Conservation (phyloP, 1,140 invertebrate genomes). For the Probaryconus sp. region DNA sequence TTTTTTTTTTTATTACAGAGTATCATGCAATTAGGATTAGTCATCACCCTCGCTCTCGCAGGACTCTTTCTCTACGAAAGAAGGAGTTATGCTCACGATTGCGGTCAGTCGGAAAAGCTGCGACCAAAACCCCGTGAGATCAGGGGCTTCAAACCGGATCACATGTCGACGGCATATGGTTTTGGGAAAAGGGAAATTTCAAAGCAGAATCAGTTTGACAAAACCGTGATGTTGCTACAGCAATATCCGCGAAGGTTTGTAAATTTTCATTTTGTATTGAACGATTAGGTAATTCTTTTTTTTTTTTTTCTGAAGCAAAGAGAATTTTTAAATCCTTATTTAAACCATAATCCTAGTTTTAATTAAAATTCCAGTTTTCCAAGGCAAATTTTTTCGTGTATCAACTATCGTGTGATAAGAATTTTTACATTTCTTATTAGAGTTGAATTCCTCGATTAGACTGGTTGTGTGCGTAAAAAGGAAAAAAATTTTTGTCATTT, state of each 20-base stretch:
- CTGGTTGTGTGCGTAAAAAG: no score
- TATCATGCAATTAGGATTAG: conserved; percentile 62
- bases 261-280: neutral
- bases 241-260: conserved; percentile 52
- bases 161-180: conserved; percentile 61
- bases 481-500: no score
- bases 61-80: conserved; percentile 55
- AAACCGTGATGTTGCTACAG: conserved; percentile 45
- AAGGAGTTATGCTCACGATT: conserved; percentile 57
- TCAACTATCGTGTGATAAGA: no score
- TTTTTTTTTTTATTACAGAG: conserved; percentile 41
- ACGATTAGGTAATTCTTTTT: no score
- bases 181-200: conserved; percentile 64
- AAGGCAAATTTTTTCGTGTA: no score
- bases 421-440: no score
- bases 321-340: no score
- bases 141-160: conserved; percentile 63
- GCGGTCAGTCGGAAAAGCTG: conserved; percentile 40
- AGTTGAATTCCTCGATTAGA: no score
- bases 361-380: no score
- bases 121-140: conserved; percentile 61
- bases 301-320: no score
- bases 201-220: conserved; percentile 53
- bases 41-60: conserved; percentile 53
- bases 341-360: no score